Conservation (phyloP, 1,140 invertebrate genomes). For the Neuroterus valhalla region DNA sequence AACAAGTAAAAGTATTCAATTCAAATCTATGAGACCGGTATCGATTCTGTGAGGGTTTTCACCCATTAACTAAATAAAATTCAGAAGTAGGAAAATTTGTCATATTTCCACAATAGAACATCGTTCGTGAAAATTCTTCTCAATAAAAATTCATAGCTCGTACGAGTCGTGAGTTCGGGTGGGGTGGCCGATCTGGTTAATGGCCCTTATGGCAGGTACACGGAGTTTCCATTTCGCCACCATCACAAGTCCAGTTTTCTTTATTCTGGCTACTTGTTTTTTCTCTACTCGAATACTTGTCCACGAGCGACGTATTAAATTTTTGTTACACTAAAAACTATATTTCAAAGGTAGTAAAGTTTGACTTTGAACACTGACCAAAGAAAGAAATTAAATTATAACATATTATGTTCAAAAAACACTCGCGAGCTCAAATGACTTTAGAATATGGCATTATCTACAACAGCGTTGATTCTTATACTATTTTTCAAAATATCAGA, state of each 20-base stretch:
- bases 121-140: constrained; percentile 46
- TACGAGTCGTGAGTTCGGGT: constrained; percentile 39
- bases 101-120: background rate
- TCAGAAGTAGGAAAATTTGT: too few relatives aligned
- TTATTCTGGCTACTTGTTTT: constrained; percentile 49
- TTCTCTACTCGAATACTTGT: constrained; percentile 43
- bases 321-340: too few relatives aligned
- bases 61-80: constrained; percentile 29
- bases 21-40: constrained; percentile 29
- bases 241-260: constrained; percentile 56
- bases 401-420: too few relatives aligned
- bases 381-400: too few relatives aligned
- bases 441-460: too few relatives aligned
- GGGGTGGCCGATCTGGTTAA: constrained; percentile 55
- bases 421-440: too few relatives aligned
- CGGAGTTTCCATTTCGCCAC: constrained; percentile 66
- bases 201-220: constrained; percentile 68
- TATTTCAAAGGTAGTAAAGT: too few relatives aligned
- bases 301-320: too few relatives aligned
- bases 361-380: too few relatives aligned
- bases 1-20: background rate
- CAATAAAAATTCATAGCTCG: constrained; percentile 46
- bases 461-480: too few relatives aligned
- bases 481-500: too few relatives aligned
- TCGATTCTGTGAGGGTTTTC: background rate